A percentile compares a stretch with the other conserved stretches of the same genome.
phyloP scores from a whole-genome alignment of 2,797 vertebrate species.

The Sphaeramia orbicularis region DNA sequence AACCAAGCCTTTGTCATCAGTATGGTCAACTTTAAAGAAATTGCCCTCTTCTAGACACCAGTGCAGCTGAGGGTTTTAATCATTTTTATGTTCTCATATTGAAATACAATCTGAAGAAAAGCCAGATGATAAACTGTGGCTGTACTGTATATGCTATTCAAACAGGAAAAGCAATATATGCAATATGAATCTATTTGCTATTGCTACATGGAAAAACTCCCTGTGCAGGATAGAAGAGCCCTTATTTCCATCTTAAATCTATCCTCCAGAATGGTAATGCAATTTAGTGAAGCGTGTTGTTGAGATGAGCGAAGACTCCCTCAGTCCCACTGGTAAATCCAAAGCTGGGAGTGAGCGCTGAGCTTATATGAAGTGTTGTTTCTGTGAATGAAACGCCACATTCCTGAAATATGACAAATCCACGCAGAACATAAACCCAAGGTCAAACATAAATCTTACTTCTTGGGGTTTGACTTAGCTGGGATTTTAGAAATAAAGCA shows the following conservation, averaged over 20 bases:
- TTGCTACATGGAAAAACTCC: slow-evolving; percentile 32
- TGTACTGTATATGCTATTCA: slow-evolving; percentile 1
- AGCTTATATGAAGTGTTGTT: slow-evolving; percentile 6
- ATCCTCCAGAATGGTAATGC: slow-evolving; percentile 35
- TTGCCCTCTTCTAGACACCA: slow-evolving; percentile 7
- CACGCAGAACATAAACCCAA: neutral
- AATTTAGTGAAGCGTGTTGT: slow-evolving; percentile 40
- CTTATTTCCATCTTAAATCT: slow-evolving; percentile 41
- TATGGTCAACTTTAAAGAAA: slow-evolving; percentile 20
- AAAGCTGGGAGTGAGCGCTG: slow-evolving; percentile 13
- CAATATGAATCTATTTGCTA: slow-evolving; percentile 3
- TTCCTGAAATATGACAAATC: slow-evolving; percentile 17
- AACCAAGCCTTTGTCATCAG: slow-evolving; percentile 24
- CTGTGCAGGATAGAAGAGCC: slow-evolving; percentile 39
- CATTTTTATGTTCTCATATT: slow-evolving; percentile 12
- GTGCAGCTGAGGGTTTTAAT: slow-evolving; percentile 17
- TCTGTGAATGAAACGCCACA: slow-evolving; percentile 44
- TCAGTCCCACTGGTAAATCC: slow-evolving; percentile 24
- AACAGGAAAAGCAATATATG: slow-evolving; percentile 31
- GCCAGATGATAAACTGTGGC: slow-evolving; percentile 2
- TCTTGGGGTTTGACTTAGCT: slow-evolving; percentile 4
- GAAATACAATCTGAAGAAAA: slow-evolving; percentile 14
- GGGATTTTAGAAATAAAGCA: slow-evolving; percentile 21
- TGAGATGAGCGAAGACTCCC: slow-evolving; percentile 23
- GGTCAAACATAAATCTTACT: slow-evolving; percentile 17